These are phyloP conservation scores for Saguinus imperator DNA, from an alignment of 2,113 vertebrate genomes.

Conservation along the genomic window DNA sequence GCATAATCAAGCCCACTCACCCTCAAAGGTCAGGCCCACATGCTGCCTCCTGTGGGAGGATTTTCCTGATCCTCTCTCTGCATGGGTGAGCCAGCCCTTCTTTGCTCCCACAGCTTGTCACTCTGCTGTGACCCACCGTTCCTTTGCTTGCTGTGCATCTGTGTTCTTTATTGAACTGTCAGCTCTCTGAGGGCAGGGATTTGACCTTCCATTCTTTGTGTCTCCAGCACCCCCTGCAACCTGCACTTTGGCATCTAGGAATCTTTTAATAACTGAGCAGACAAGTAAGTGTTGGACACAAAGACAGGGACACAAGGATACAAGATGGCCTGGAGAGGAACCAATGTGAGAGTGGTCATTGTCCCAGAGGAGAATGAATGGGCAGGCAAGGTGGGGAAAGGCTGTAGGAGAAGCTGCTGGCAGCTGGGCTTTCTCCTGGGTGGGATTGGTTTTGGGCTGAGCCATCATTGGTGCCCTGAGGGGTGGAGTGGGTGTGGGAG, in stretches of 20 bases:
- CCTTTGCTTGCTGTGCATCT: rapidly evolving
- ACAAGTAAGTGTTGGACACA: not conserved
- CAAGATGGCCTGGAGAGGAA: not conserved
- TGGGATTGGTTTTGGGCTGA: not conserved
- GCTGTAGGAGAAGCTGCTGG: not conserved
- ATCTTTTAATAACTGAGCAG: not conserved
- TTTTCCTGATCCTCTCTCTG: not conserved
- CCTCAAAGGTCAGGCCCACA: not conserved
- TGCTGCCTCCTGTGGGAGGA: not conserved
- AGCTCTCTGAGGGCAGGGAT: not conserved
- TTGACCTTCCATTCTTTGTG: not conserved
- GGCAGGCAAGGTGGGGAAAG: not conserved
- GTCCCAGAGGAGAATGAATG: not conserved
- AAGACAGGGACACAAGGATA: not conserved
- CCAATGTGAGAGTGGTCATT: not conserved
- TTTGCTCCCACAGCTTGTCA: not conserved
- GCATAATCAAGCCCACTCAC: not conserved
- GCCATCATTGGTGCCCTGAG: not conserved
- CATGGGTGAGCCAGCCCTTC: not conserved
- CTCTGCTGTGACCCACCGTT: not conserved
- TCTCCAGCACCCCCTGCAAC: not conserved
- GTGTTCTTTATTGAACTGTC: not conserved
- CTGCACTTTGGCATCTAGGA: not conserved
- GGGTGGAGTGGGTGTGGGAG: rapidly evolving
- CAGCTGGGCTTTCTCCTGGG: not conserved